A percentile compares a stretch with the other conserved stretches of the same genome.
Conservation (phyloP, 2,797 vertebrate genomes). For the Poeciliopsis presidionis region DNA sequence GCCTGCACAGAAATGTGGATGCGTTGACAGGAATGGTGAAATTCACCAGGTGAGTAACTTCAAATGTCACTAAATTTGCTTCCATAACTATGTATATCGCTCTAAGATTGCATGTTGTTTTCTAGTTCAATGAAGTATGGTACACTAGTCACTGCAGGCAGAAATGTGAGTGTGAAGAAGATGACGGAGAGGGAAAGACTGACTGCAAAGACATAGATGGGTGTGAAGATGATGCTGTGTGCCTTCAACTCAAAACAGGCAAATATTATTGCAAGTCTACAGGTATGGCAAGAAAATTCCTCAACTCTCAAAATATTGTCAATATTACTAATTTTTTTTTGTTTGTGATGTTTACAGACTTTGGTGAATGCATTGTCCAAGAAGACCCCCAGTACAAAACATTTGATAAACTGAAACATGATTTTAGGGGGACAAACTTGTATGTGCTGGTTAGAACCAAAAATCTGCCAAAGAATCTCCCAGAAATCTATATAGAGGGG, state of each 20-base stretch:
- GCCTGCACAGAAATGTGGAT: slow-evolving; percentile 83
- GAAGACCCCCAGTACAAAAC: slow-evolving; percentile 81
- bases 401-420: slow-evolving; percentile 81
- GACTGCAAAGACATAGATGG: slow-evolving; percentile 64
- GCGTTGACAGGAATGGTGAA: slow-evolving; percentile 78
- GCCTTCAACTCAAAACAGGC: slow-evolving; percentile 71
- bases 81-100: neutral
- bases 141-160: slow-evolving; percentile 76
- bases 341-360: slow-evolving; percentile 50
- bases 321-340: neutral
- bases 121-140: slow-evolving; percentile 82
- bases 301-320: neutral
- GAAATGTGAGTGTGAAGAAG: slow-evolving; percentile 79
- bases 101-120: neutral
- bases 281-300: slow-evolving; percentile 56
- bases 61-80: neutral
- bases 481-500: slow-evolving; percentile 79
- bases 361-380: slow-evolving; percentile 75
- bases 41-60: slow-evolving; percentile 76
- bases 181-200: slow-evolving; percentile 59
- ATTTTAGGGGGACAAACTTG: slow-evolving; percentile 79
- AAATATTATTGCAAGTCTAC: slow-evolving; percentile 79
- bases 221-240: slow-evolving; percentile 75
- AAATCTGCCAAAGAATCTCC: slow-evolving; percentile 71
- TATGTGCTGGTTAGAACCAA: slow-evolving; percentile 81